These are phyloP conservation scores for Magallana nippona DNA, from an alignment of 2,888 invertebrate genomes.

Conservation along the genomic window DNA sequence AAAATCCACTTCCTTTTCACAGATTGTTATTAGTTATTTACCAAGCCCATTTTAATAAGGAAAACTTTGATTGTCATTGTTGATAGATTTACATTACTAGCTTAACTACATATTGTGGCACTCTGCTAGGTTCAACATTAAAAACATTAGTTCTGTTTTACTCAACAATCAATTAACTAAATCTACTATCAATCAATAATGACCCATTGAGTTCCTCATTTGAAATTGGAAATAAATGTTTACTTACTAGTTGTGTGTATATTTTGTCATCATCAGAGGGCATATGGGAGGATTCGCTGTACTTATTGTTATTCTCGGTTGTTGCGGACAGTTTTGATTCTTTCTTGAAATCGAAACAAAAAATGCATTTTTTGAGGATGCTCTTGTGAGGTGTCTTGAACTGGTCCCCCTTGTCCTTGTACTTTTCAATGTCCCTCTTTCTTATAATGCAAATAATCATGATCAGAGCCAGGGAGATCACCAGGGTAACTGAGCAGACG, in stretches of 20 bases:
- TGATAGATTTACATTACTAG: conserved; percentile 2
- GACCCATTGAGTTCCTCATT: neutral
- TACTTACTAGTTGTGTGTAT: conserved; percentile 23
- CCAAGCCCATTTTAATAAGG: conserved; percentile 12
- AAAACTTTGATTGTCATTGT: neutral
- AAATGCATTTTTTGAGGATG: conserved; percentile 38
- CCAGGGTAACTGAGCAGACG: conserved; percentile 56
- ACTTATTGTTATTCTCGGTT: conserved; percentile 1
- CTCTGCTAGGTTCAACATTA: neutral
- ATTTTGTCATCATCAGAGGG: neutral
- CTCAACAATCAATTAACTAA: neutral
- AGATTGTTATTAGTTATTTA: neutral
- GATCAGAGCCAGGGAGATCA: conserved; percentile 59
- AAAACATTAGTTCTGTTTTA: neutral
- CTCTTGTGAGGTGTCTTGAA: conserved; percentile 47
- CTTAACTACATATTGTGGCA: neutral
- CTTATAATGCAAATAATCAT: conserved; percentile 58
- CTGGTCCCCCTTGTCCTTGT: conserved; percentile 44
- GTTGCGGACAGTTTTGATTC: neutral
- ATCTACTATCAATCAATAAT: too few species aligned
- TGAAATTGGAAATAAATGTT: neutral
- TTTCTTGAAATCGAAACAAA: neutral
- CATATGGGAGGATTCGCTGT: neutral
- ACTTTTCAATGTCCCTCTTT: conserved; percentile 43
- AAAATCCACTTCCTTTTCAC: conserved; percentile 11